phyloP scores from a whole-genome alignment of 2,797 vertebrate genomes.

The Odontamblyopus rebecca region DNA sequence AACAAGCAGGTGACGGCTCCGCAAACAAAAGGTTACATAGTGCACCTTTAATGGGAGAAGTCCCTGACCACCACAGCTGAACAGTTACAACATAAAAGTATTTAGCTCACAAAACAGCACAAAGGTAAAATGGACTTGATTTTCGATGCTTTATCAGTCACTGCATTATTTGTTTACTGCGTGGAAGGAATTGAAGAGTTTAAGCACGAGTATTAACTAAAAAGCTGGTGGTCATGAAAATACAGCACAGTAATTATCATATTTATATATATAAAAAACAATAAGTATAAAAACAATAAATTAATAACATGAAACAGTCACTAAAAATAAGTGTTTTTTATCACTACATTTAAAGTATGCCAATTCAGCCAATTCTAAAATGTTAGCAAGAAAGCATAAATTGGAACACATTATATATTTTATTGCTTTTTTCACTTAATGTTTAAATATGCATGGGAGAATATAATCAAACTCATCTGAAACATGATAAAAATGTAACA shows the following conservation, averaged over 20 bases:
- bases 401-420: background rate
- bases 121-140: slow-evolving; percentile 13
- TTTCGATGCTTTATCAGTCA: background rate
- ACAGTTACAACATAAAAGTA: background rate
- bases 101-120: slow-evolving; percentile 19
- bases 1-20: too few relatives aligned
- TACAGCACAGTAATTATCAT: slow-evolving; percentile 1
- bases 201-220: slow-evolving; percentile 4
- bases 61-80: background rate
- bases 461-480: background rate
- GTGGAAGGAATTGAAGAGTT: background rate
- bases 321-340: background rate
- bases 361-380: background rate
- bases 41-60: background rate
- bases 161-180: slow-evolving; percentile 1
- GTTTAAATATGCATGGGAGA: background rate
- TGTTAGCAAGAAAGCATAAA: background rate
- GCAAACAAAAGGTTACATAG: too few relatives aligned
- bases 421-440: slow-evolving; percentile 6
- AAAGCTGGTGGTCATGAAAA: background rate
- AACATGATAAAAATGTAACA: slow-evolving; percentile 1
- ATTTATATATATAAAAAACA: slow-evolving; percentile 2
- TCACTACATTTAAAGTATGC: background rate
- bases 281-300: background rate
- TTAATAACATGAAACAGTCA: background rate